Evolutionary conservation across 2,113 vertebrate genomes (phyloP).

Genomic region (Lipophrys pholis): DNA sequence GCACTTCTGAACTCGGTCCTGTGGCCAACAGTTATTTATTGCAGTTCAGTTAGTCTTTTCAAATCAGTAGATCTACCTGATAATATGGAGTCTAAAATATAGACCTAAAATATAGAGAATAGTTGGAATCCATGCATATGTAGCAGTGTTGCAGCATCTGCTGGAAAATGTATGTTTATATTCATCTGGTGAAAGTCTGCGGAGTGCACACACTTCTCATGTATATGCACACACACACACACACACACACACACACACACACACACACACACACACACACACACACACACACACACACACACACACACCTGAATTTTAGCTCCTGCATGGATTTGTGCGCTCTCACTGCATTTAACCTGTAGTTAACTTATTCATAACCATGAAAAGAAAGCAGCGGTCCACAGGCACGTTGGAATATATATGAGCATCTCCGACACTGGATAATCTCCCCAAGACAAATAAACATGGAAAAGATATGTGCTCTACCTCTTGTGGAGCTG

Average conservation of each 20-base stretch:
- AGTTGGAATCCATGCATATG: background rate
- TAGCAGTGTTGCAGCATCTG: background rate
- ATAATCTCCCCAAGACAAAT: background rate
- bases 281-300: too few relatives aligned
- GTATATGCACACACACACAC: constrained; percentile 3
- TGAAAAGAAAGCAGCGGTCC: background rate
- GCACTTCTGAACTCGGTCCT: too few relatives aligned
- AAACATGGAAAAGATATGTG: too few relatives aligned
- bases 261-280: too few relatives aligned
- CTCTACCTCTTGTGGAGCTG: too few relatives aligned
- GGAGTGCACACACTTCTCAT: background rate
- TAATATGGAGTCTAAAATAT: too few relatives aligned
- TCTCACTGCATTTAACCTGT: background rate
- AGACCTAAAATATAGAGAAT: background rate
- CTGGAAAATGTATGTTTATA: constrained; percentile 5
- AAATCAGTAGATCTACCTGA: too few relatives aligned
- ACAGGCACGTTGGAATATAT: background rate
- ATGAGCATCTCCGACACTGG: constrained; percentile 5
- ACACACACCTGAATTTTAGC: background rate
- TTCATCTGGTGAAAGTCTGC: background rate
- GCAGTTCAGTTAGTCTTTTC: too few relatives aligned
- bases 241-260: too few relatives aligned
- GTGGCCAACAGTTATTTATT: too few relatives aligned
- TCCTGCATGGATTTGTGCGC: background rate
- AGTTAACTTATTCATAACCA: constrained; percentile 10